These are phyloP conservation scores for Blastobasis lacticolella DNA, from an alignment of 2,888 invertebrate genomes.

Conservation along the genomic window DNA sequence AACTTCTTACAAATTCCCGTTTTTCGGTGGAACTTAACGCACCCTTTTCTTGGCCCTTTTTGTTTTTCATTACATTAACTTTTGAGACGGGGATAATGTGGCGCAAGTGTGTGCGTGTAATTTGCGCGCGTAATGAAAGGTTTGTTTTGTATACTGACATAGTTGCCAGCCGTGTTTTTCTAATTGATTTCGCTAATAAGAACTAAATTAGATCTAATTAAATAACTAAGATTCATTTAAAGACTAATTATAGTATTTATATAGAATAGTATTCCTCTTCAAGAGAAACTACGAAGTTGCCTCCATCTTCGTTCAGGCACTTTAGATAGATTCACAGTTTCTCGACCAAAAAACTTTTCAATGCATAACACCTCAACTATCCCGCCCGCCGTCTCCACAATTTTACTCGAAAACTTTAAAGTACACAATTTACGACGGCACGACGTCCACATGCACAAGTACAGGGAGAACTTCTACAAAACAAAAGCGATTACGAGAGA, in stretches of 20 bases:
- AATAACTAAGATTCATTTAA: no score
- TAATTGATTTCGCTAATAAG: no score
- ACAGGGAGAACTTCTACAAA: slow-evolving; percentile 56
- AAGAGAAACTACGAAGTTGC: not conserved
- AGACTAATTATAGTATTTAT: not conserved
- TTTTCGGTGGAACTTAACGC: slow-evolving; percentile 73
- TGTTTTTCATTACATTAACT: slow-evolving; percentile 75
- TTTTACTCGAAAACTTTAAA: slow-evolving; percentile 57
- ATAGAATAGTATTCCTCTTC: not conserved
- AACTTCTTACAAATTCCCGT: slow-evolving; percentile 73
- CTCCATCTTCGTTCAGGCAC: no score
- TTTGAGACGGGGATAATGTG: slow-evolving; percentile 68
- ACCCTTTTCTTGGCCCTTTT: slow-evolving; percentile 75
- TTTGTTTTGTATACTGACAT: slow-evolving; percentile 12
- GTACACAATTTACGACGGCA: slow-evolving; percentile 60
- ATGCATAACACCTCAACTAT: slow-evolving; percentile 49
- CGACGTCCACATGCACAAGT: slow-evolving; percentile 57
- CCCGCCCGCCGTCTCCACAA: slow-evolving; percentile 40
- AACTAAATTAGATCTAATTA: no score
- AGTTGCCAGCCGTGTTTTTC: no score
- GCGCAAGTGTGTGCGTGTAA: slow-evolving; percentile 58
- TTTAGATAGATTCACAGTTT: slow-evolving; percentile 7
- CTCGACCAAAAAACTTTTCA: slow-evolving; percentile 24
- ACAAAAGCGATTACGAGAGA: slow-evolving; percentile 74
- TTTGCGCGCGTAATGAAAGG: slow-evolving; percentile 44